A percentile compares a stretch with the other conserved stretches of the same genome.
Evolutionary conservation across 2,888 invertebrate species (phyloP).

Genomic region (Troides helena): DNA sequence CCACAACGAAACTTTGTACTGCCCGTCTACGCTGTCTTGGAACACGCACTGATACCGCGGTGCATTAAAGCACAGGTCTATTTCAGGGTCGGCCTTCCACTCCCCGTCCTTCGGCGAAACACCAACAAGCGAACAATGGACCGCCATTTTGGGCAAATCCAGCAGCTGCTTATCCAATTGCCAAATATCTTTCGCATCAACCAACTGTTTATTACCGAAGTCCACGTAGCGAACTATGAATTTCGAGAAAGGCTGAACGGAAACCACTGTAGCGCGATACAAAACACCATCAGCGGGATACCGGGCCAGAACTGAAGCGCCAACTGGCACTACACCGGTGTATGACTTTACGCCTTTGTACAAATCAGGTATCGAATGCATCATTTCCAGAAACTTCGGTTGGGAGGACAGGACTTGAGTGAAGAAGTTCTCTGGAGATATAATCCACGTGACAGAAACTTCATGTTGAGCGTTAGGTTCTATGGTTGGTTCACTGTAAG

Average conservation of each 20-base stretch:
- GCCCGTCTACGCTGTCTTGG: slow-evolving; percentile 67
- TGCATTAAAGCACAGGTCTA: slow-evolving; percentile 82
- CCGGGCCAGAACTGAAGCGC: slow-evolving; percentile 84
- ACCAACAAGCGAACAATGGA: slow-evolving; percentile 83
- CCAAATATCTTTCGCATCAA: slow-evolving; percentile 84
- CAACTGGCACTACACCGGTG: slow-evolving; percentile 71
- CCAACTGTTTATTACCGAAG: slow-evolving; percentile 86
- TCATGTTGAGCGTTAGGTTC: slow-evolving; percentile 78
- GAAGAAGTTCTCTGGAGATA: slow-evolving; percentile 86
- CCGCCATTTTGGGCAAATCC: slow-evolving; percentile 84
- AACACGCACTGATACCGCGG: slow-evolving; percentile 81
- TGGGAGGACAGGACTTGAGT: slow-evolving; percentile 77
- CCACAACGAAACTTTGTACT: slow-evolving; percentile 73
- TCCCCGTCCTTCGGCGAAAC: slow-evolving; percentile 79
- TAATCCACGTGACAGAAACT: slow-evolving; percentile 86
- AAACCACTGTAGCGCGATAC: slow-evolving; percentile 84
- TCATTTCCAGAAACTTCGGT: slow-evolving; percentile 82
- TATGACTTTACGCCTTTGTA: slow-evolving; percentile 80
- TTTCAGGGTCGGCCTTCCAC: slow-evolving; percentile 79
- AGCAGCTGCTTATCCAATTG: slow-evolving; percentile 84
- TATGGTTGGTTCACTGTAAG: slow-evolving; percentile 70
- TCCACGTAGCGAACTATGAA: slow-evolving; percentile 87
- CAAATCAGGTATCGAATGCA: slow-evolving; percentile 84
- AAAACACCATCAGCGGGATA: slow-evolving; percentile 86
- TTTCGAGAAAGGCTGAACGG: slow-evolving; percentile 78